These are phyloP conservation scores for Poecilia gillii DNA, from an alignment of 2,797 vertebrate species.

Conservation along the genomic window DNA sequence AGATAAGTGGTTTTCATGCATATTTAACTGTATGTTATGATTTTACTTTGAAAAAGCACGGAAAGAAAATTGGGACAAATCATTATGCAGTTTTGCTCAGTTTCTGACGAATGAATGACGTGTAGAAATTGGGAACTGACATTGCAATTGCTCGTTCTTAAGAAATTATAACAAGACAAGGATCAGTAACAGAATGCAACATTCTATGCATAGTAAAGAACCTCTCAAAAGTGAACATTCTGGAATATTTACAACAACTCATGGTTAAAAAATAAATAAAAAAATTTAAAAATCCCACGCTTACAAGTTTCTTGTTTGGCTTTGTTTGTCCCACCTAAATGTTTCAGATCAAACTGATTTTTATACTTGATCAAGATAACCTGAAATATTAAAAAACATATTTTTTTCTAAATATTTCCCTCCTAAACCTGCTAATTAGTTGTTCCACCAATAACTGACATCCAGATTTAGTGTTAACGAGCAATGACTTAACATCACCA, in stretches of 20 bases:
- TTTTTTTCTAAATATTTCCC: not conserved
- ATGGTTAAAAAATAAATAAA: not conserved
- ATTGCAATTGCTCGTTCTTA: not conserved
- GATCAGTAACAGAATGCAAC: no score
- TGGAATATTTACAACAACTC: not conserved
- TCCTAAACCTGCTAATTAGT: not conserved
- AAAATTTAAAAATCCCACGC: not conserved
- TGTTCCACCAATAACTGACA: not conserved
- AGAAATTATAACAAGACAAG: not conserved
- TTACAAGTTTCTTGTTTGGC: not conserved
- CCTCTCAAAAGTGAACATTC: not conserved
- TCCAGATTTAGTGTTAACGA: not conserved
- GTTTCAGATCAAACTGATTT: not conserved
- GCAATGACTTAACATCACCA: not conserved
- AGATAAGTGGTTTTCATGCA: not conserved
- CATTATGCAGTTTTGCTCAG: not conserved
- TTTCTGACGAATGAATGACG: not conserved
- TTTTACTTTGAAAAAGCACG: not conserved
- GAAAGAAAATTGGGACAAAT: not conserved
- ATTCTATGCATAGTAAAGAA: not conserved
- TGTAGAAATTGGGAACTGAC: not conserved
- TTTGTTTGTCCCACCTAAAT: not conserved
- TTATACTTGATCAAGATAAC: not conserved
- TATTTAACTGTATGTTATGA: not conserved
- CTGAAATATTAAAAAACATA: not conserved